Percentiles rank a stretch among this genome's conserved stretches.
phyloP scores from a whole-genome alignment of 1,140 invertebrate species.

The Pogonomyrmex californicus region DNA sequence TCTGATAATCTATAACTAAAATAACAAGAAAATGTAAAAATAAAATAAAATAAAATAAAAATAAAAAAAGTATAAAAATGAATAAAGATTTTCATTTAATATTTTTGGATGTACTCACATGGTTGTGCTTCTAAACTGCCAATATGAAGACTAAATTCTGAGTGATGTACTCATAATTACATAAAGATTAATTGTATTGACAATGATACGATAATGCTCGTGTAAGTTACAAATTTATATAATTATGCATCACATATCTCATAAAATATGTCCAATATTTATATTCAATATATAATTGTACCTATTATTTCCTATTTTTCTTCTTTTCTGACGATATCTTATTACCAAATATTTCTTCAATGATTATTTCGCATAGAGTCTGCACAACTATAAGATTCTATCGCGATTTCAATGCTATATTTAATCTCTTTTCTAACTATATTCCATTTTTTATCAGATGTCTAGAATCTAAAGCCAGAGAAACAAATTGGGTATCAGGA shows the following conservation, averaged over 20 bases:
- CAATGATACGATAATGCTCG: background rate
- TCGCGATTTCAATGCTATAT: background rate
- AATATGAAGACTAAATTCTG: background rate
- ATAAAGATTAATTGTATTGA: background rate
- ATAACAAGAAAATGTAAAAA: background rate
- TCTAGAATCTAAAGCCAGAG: background rate
- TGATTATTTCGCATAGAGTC: background rate
- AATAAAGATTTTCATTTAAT: background rate
- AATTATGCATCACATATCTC: background rate
- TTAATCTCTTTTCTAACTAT: background rate
- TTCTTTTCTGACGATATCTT: too few relatives aligned
- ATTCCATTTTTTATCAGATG: background rate
- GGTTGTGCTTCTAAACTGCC: conserved; percentile 2
- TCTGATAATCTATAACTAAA: background rate
- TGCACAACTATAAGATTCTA: background rate
- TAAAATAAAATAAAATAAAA: too few relatives aligned
- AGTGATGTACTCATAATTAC: background rate
- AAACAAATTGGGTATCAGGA: conserved; percentile 29
- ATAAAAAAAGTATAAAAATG: background rate
- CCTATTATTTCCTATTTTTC: too few relatives aligned
- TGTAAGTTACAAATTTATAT: conserved; percentile 34
- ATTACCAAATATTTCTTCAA: background rate
- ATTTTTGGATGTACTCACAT: background rate
- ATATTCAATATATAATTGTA: background rate
- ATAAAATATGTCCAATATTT: background rate